These are phyloP conservation scores for Electrona antarctica DNA, from an alignment of 2,113 vertebrate species.

Conservation along the genomic window DNA sequence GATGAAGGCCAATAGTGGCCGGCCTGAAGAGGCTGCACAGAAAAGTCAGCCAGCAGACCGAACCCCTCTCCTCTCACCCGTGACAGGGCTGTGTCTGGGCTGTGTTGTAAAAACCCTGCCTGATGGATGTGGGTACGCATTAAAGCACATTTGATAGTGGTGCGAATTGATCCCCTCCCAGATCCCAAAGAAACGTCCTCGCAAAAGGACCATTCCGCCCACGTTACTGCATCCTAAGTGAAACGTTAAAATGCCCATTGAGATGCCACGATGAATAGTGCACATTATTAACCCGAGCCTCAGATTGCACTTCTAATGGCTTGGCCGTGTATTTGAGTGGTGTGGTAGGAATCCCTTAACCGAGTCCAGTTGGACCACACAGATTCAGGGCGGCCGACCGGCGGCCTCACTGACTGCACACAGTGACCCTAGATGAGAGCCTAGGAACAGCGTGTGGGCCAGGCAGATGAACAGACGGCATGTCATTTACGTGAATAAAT, in stretches of 20 bases:
- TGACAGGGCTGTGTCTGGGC: constrained; percentile 13
- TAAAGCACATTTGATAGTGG: constrained; percentile 51
- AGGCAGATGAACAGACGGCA: background rate
- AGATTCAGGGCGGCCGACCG: constrained; percentile 29
- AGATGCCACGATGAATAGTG: constrained; percentile 27
- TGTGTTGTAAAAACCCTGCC: constrained; percentile 50
- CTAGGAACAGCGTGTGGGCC: background rate
- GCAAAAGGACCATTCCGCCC: constrained; percentile 32
- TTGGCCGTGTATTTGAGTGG: constrained; percentile 23
- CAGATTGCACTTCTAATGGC: constrained; percentile 8
- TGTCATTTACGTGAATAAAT: constrained; percentile 9
- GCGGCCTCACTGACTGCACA: background rate
- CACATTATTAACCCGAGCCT: constrained; percentile 23
- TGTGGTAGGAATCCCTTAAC: constrained; percentile 1
- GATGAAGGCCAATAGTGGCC: background rate
- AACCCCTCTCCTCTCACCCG: constrained; percentile 30
- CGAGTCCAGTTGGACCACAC: constrained; percentile 1
- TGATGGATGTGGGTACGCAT: constrained; percentile 56
- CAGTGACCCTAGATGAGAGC: background rate
- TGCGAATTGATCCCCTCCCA: constrained; percentile 21
- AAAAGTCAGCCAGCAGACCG: constrained; percentile 35
- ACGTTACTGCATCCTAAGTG: constrained; percentile 20
- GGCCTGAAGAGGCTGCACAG: background rate
- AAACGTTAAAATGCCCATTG: constrained; percentile 36
- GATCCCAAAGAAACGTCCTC: constrained; percentile 28